Evolutionary conservation across 2,888 invertebrate genomes (phyloP), one percentile per base, ranked within the genome.

Genomic region (Brassicogethes aeneus): DNA sequence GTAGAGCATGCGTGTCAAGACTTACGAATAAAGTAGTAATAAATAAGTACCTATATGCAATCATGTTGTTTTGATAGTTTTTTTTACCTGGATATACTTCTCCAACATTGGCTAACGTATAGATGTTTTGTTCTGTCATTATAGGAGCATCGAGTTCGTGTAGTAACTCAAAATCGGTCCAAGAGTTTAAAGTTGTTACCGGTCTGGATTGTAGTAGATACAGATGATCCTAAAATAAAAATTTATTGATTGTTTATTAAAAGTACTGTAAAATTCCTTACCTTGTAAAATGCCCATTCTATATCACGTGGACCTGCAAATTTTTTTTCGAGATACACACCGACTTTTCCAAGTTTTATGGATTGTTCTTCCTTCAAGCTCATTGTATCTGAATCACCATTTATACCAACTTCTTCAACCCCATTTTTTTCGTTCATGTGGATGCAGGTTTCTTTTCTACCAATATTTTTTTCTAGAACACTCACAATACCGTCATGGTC

Each of bases 151-250:
- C 89, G 54, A 85, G 69, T 65, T 92, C 91, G 56, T 88, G 88
- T 2, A 77, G 66, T 17, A 91, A 61, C 55, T 91, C 90, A 53
- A 82, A 85, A 41, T 88, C 83, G 0, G 79, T 79, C 78, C 87
- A 88, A 1, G 73, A 64, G 50, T 82, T 79, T 16, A 84, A 58
- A 0, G 82, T 79, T 0, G 88, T 88, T 38, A 90, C 79, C 1
- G 87, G 85, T 3, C 89, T 75, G 1, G 84, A 81, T 77, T 90
- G 85, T n/a, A 85, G 66, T 8, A 85, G 60, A 59, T 73, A 81
- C 44, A 84, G 66, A 7, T 69, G 66, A n/a, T 70, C 68, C 75
- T 77, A 57, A 37, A 68, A 61, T 37, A 23, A 41, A 40, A 34
- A 39, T 40, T 36, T 30, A 14, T 7, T 16, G 8, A n/a, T n/a